Base-by-base conservation (phyloP, 2,797 vertebrate genomes). In the Nannoperca australis region DNA sequence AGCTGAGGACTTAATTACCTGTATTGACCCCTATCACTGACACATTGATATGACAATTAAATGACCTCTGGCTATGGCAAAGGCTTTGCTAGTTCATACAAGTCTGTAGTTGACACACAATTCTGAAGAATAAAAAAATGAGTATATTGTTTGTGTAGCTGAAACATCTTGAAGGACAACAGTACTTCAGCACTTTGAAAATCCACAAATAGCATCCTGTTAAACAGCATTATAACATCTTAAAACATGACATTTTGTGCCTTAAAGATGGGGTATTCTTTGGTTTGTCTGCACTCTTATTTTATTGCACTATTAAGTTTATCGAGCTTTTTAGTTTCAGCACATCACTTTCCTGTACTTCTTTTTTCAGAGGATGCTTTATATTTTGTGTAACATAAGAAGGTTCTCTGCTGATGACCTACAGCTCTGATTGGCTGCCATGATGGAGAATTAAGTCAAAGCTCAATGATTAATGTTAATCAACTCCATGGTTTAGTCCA, bases 241-340 rank as follows among this genome's bases (percentile, higher is more conserved):
- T 14, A 70, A 56, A 79, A 72, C 38, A 30, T 55, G 18, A 64
- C 14, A 62, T 70, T 36, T 47, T 80, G 86, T 85, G 89, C 86
- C 86, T 88, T 87, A 85, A 75, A 56, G 17, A 10, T 38, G 15
- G 38, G 53, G 0, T 64, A 32, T 44, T 10, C 56, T 63, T 54
- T 75, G 2, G 0, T 38, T 59, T 66, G 44, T 55, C 63, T 72
- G 30, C 15, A 40, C 15, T 63, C 18, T 34, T n/a, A 13, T n/a
- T 22, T 14, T 13, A 38, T 76, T n/a, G 1, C 20, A 74, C 18
- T 49, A 18, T 58, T 12, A 47, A 0, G 7, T 62, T 79, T 55
- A 49, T 60, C 6, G 5, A 32, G 32, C 32, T 60, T 40, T 14
- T 17, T 42, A 34, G 6, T 38, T 59, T 27, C 4, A 65, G 11